Base-by-base conservation (phyloP, 2,888 invertebrate species). In the Ornithoptera alexandrae region DNA sequence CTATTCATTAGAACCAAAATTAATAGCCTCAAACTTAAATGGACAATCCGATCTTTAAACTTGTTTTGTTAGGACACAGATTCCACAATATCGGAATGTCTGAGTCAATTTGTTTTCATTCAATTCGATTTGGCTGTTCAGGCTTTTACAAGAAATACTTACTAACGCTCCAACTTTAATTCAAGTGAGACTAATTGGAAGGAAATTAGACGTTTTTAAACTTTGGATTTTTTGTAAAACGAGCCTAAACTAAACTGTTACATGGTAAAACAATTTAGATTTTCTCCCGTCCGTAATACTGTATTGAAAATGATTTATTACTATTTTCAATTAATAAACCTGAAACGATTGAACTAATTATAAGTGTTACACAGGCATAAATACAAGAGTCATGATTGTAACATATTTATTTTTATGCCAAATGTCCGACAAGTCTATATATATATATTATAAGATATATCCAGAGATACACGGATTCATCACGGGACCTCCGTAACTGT, bases 21-120 rank as follows among this genome's bases (percentile, higher is more conserved):
- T n/a, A 53, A 53, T 6, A n/a, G 53, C 6, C 6, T 18, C n/a
- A 15, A 46, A 46, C n/a, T 4, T 53, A 53, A 53, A 53, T 18
- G 53, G 74, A 73, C 74, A 68, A 77, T 79, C 74, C 70, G 73
- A 74, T 76, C 74, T 70, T 71, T 71, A 70, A 87, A 82, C 84
- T 80, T 90, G 89, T 91, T 90, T 87, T 90, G 88, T 90, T 90
- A 90, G 90, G 90, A 88, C 84, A 79, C 79, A 76, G 80, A 75
- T 77, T 78, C 79, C 81, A 79, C 78, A 63, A 72, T 79, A 77
- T 79, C 84, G 81, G 81, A 80, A 80, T 82, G 85, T 81, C 84
- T 81, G 83, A 84, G 84, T 85, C 84, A 84, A 81, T 78, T 82
- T 78, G 77, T 77, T 84, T 86, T 81, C 80, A 78, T 79, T 84